Evolutionary conservation across 2,113 vertebrate species (phyloP).

Genomic region (Scophthalmus maximus): DNA sequence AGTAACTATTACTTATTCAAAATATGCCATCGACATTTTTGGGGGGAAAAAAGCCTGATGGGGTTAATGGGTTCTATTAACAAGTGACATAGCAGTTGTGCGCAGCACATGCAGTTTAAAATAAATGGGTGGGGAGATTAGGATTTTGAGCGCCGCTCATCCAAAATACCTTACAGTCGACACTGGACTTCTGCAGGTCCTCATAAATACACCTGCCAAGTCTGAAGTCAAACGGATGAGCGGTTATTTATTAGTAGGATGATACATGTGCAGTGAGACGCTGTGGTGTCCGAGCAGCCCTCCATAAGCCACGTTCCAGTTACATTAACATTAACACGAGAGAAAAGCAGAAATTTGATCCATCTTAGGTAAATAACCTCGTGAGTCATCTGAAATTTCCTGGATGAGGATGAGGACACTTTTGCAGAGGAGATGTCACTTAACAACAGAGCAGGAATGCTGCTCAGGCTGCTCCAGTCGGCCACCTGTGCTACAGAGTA

Average conservation of each 20-base stretch:
- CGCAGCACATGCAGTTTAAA: not conserved
- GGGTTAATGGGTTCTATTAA: too few relatives aligned
- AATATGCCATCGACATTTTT: too few relatives aligned
- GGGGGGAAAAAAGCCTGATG: not conserved
- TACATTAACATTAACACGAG: slow-evolving; percentile 7
- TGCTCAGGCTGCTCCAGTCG: slow-evolving; percentile 56
- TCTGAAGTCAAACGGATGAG: not conserved
- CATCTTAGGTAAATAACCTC: slow-evolving; percentile 42
- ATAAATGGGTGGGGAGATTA: not conserved
- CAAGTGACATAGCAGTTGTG: not conserved
- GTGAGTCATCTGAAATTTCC: slow-evolving; percentile 71
- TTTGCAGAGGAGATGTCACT: slow-evolving; percentile 76
- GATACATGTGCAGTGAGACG: not conserved
- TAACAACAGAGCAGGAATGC: slow-evolving; percentile 68
- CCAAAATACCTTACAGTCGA: not conserved
- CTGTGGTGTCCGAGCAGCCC: not conserved
- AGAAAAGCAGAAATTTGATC: slow-evolving; percentile 25
- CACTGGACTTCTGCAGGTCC: not conserved
- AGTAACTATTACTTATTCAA: too few relatives aligned
- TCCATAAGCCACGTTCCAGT: slow-evolving; percentile 25
- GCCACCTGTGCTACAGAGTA: slow-evolving; percentile 65
- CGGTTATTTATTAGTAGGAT: not conserved
- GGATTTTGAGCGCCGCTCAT: not conserved
- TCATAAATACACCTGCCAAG: not conserved
- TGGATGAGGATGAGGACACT: slow-evolving; percentile 65